Evolutionary conservation across 2,888 invertebrate genomes (phyloP), one percentile per base, ranked within the genome.

Genomic region (Boloria selene): DNA sequence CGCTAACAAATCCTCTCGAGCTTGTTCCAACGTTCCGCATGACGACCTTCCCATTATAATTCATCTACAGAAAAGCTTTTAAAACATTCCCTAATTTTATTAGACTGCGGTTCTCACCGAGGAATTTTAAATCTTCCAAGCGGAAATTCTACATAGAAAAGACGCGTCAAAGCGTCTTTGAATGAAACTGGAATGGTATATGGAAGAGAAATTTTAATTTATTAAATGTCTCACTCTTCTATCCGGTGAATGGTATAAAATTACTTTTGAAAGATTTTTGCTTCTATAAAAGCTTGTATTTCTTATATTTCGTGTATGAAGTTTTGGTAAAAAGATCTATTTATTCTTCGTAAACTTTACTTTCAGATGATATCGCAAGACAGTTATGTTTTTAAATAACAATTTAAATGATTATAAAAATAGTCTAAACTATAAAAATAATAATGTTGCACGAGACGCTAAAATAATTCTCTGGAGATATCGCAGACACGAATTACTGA

Each of bases 401-500:
- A 58, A 47, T 31, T 26, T 16, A 17, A 31, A 3, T 31, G 52
- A 64, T 50, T 56, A 70, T 65, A 65, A 67, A 67, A 49, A 58
- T n/a, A 65, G 54, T 62, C 62, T 60, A 55, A 51, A 58, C 61
- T 61, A 59, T 17, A 63, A 70, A 65, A 65, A 61, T 67, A 70
- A 70, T 70, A 67, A 67, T 61, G 67, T 70, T 70, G 67, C 49
- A 47, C 60, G 47, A 60, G 64, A 67, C 60, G 67, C 65, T 70
- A 67, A 70, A 67, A 65, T 70, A 70, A 70, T 67, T 81, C 74
- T 73, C 78, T 79, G 79, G 78, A 79, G 81, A 80, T 81, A 80
- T 82, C 80, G 81, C 83, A 82, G 86, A 82, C 85, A 83, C 84
- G 87, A 88, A 89, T 88, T 83, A 85, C 86, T 85, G 87, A 88